phyloP scores from a whole-genome alignment of 2,797 vertebrate species.

The Furcifer pardalis region DNA sequence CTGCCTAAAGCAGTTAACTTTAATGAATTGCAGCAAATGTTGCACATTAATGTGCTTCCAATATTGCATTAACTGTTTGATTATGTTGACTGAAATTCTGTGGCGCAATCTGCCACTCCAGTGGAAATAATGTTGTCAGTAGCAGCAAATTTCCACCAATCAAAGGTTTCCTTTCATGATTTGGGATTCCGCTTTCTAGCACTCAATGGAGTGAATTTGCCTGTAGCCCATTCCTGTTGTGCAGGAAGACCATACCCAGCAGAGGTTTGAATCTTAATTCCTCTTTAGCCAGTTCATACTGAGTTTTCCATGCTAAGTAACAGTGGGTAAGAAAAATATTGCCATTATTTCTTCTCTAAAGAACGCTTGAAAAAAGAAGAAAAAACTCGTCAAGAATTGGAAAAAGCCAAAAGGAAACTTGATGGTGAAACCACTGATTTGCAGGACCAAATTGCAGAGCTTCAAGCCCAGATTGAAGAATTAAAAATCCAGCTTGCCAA shows the following conservation, averaged over 20 bases:
- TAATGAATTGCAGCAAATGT: too few species aligned
- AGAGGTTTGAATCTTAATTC: background rate
- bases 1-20: background rate
- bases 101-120: too few species aligned
- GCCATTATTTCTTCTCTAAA: constrained; percentile 60
- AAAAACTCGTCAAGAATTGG: constrained; percentile 94
- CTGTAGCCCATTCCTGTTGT: too few species aligned
- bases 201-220: too few species aligned
- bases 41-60: too few species aligned
- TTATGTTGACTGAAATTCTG: background rate
- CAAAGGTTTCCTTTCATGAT: too few species aligned
- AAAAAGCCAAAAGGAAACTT: constrained; percentile 96
- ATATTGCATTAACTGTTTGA: background rate
- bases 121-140: too few species aligned
- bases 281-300: background rate
- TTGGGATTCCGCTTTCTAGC: too few species aligned
- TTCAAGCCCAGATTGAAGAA: constrained; percentile 95
- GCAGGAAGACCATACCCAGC: too few species aligned
- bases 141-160: too few species aligned
- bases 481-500: constrained; percentile 92
- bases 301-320: background rate
- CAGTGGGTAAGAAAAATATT: background rate
- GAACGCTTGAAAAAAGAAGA: constrained; percentile 98
- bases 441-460: constrained; percentile 96
- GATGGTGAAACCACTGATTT: constrained; percentile 95